Conservation (phyloP, 2,888 invertebrate genomes). For the Mycalesis mineus region DNA sequence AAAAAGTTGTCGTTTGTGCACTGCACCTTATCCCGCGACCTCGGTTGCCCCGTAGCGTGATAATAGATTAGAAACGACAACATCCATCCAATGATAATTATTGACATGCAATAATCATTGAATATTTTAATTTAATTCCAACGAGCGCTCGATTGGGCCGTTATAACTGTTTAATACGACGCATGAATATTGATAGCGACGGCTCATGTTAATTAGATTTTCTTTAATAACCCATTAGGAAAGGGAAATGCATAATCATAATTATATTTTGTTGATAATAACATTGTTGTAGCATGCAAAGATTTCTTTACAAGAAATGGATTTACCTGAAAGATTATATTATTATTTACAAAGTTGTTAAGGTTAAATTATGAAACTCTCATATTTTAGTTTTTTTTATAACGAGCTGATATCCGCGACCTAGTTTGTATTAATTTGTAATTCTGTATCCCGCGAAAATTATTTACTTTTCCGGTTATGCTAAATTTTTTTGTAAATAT, state of each 20-base stretch:
- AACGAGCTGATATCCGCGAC: too few species aligned
- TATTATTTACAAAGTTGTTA: too few species aligned
- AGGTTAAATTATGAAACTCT: too few species aligned
- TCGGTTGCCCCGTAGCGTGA: conserved; percentile 16
- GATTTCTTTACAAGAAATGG: too few species aligned
- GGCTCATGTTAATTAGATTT: conserved; percentile 16
- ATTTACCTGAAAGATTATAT: too few species aligned
- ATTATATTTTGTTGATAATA: neutral
- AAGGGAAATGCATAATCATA: neutral
- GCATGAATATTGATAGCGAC: conserved; percentile 22
- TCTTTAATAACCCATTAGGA: conserved; percentile 13
- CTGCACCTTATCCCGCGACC: conserved; percentile 2
- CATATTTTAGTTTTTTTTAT: too few species aligned
- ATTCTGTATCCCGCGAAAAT: too few species aligned
- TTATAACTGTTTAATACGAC: conserved; percentile 24
- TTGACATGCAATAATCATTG: conserved; percentile 17
- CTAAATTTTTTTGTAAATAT: too few species aligned
- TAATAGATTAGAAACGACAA: conserved; percentile 24
- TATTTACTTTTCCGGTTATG: too few species aligned
- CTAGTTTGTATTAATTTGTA: too few species aligned
- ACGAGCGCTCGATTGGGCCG: conserved; percentile 15
- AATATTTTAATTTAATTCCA: conserved; percentile 23
- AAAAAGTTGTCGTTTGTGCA: neutral
- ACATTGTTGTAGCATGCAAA: too few species aligned
- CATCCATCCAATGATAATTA: conserved; percentile 9